Conservation (phyloP, 1,140 invertebrate species). For the Formica selysi region DNA sequence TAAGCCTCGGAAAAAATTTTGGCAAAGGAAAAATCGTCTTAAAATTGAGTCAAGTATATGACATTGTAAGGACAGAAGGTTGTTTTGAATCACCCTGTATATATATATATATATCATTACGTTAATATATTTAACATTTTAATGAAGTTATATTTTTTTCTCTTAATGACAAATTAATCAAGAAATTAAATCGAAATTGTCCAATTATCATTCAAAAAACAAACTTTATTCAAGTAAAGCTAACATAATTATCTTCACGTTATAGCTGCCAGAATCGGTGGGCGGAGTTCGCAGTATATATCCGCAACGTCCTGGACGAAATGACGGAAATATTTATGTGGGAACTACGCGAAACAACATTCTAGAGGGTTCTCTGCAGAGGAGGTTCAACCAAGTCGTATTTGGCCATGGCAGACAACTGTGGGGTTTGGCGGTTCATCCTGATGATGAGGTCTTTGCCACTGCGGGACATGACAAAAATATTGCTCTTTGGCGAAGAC, state of each 20-base stretch:
- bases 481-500: slow-evolving; percentile 95
- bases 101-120: too few relatives aligned
- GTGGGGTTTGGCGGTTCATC: slow-evolving; percentile 95
- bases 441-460: slow-evolving; percentile 96
- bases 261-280: slow-evolving; percentile 92
- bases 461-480: slow-evolving; percentile 97
- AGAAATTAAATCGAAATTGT: not conserved
- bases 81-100: too few relatives aligned
- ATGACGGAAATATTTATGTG: slow-evolving; percentile 96
- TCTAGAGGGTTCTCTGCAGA: slow-evolving; percentile 95
- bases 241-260: slow-evolving; percentile 15
- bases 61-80: too few relatives aligned
- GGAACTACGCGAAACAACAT: slow-evolving; percentile 97
- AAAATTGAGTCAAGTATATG: too few relatives aligned
- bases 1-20: too few relatives aligned
- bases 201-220: not conserved
- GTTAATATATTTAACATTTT: not conserved
- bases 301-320: slow-evolving; percentile 93
- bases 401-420: slow-evolving; percentile 96
- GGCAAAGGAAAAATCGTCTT: too few relatives aligned
- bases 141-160: not conserved
- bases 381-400: slow-evolving; percentile 96
- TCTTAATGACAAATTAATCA: not conserved
- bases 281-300: slow-evolving; percentile 95
- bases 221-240: not conserved